Conservation (phyloP, 2,888 invertebrate species). For the Cyclophora albipunctata region DNA sequence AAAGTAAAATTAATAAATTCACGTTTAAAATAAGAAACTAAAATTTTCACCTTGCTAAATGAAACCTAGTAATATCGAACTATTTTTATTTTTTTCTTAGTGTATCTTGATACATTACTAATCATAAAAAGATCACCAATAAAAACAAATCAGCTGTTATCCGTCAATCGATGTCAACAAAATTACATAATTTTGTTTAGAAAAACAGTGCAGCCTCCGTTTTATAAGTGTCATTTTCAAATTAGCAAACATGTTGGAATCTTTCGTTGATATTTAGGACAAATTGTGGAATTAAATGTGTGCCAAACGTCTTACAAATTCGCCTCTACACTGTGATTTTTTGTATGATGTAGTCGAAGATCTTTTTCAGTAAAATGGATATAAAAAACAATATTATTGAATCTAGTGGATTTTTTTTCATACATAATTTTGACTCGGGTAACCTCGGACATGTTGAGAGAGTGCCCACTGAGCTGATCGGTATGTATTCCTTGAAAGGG, state of each 20-base stretch:
- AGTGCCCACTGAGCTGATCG: slow-evolving; percentile 76
- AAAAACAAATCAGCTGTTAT: slow-evolving; percentile 75
- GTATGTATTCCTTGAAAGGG: slow-evolving; percentile 43
- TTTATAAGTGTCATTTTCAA: slow-evolving; percentile 61
- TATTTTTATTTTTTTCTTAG: slow-evolving; percentile 19
- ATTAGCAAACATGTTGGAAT: slow-evolving; percentile 57
- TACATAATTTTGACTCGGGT: slow-evolving; percentile 92
- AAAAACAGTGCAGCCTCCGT: slow-evolving; percentile 70
- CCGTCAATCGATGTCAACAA: slow-evolving; percentile 77
- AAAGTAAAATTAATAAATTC: slow-evolving; percentile 40
- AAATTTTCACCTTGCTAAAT: slow-evolving; percentile 29
- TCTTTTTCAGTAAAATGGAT: slow-evolving; percentile 48
- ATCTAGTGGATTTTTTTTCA: slow-evolving; percentile 86
- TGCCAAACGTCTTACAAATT: slow-evolving; percentile 40
- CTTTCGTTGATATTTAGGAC: slow-evolving; percentile 47
- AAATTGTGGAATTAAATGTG: slow-evolving; percentile 57
- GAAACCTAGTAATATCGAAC: slow-evolving; percentile 30
- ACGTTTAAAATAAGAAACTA: slow-evolving; percentile 16
- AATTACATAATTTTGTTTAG: slow-evolving; percentile 77
- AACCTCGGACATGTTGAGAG: slow-evolving; percentile 89
- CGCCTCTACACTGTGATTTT: slow-evolving; percentile 43
- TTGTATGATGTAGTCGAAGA: slow-evolving; percentile 63
- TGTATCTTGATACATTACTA: slow-evolving; percentile 1
- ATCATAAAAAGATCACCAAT: slow-evolving; percentile 62
- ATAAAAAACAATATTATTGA: slow-evolving; percentile 65